A percentile compares a stretch with the other conserved stretches of the same genome.
Evolutionary conservation across 2,113 vertebrate species (phyloP).

Genomic region (Illadopsis cleaveri): DNA sequence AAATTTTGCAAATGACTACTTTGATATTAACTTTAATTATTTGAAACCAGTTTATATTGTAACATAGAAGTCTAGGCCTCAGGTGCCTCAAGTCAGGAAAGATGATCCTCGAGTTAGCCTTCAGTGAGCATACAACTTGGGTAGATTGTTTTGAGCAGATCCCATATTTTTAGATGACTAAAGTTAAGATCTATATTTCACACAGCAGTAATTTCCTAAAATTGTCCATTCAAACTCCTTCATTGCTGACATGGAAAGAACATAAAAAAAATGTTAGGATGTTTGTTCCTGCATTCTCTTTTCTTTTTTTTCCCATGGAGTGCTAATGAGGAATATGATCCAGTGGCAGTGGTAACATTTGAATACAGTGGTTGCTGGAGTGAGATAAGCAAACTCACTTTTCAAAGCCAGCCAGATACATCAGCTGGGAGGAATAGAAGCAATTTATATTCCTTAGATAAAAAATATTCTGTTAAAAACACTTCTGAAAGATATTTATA

Average conservation of each 20-base stretch:
- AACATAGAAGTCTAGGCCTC: neutral
- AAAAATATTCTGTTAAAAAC: conserved; percentile 56
- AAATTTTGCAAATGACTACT: neutral
- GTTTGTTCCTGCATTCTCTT: neutral
- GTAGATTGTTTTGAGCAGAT: neutral
- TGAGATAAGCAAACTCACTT: conserved; percentile 15
- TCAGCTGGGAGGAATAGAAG: conserved; percentile 7
- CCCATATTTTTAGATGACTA: neutral
- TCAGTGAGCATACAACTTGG: neutral
- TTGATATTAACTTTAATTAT: neutral
- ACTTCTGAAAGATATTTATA: conserved; percentile 54
- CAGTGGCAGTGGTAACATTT: neutral
- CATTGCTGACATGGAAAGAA: neutral
- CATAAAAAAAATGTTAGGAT: neutral
- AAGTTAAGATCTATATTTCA: neutral
- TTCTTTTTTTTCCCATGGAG: neutral
- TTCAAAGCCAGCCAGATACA: neutral
- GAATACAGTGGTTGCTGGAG: neutral
- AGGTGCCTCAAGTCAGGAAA: neutral
- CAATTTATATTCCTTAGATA: conserved; percentile 55
- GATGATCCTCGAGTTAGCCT: neutral
- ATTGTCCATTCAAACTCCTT: neutral
- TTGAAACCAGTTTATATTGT: neutral
- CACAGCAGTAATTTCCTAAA: neutral
- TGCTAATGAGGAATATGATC: neutral